Evolutionary conservation across 2,888 invertebrate genomes (phyloP), one percentile per base, ranked within the genome.

Genomic region (Caenorhabditis sp.): DNA sequence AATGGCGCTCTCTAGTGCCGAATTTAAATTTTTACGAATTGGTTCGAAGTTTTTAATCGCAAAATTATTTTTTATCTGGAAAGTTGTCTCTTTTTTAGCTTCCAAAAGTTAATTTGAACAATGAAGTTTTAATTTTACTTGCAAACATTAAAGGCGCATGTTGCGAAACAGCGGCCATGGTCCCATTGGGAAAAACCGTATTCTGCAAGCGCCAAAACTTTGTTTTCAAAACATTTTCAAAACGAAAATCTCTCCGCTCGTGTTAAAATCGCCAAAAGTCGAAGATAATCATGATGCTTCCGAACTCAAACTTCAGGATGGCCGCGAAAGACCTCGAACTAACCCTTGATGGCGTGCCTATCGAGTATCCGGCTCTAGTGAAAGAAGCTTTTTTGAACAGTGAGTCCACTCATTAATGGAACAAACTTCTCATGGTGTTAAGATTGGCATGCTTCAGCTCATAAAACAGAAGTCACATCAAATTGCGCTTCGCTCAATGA

Each of bases 321-420:
- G 5, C 56, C 13, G 6, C 59, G 8, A 30, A 32, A 43, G 78
- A 78, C 8, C 41, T 78, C 9, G 78, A 78, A 20, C 43, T 78
- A 22, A 50, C 50, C 0, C 62, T 78, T n/a, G 78, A 78, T 24
- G n/a, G 45, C 13, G 52, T 62, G 8, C 68, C 72, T 2, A 56
- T 78, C 17, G 72, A 78, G 22, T 78, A 78, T 61, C 78, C 78
- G 45, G 72, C 78, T 3, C 70, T 78, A 2, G 78, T 78, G 11
- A 78, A 68, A 41, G 78, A 78, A n/a, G 78, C 78, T 2, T 55
- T 77, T 56, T 26, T 72, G 7, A 56, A 70, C 22, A 70, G 68
- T 66, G 37, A 56, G 75, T 37, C 27, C 5, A 37, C 6, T 26
- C 22, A 26, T 17, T 7, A 37, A 50, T 37, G 26, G 15, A 8